These are phyloP conservation scores for Cyprinella venusta DNA, from an alignment of 2,797 vertebrate genomes.

Conservation along the genomic window DNA sequence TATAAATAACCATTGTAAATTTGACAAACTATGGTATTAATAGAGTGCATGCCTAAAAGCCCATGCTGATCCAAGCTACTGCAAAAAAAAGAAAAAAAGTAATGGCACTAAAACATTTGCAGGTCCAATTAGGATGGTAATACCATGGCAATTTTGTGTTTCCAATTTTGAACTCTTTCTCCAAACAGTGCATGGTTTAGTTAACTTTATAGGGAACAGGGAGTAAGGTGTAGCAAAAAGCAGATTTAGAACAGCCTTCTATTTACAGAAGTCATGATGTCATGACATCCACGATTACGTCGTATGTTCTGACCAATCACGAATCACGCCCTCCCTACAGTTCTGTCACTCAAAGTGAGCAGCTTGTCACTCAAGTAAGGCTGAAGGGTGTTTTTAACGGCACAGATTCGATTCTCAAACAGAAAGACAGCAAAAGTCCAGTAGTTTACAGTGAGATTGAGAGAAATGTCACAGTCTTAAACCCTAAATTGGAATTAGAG, in stretches of 20 bases:
- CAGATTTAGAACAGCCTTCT: not conserved
- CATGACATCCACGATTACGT: not conserved
- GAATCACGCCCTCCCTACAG: not conserved
- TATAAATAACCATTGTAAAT: constrained; percentile 1
- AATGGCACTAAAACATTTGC: not conserved
- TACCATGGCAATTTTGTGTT: not conserved
- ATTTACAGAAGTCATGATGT: constrained; percentile 40
- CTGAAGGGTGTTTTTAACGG: constrained; percentile 54
- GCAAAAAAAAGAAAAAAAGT: not conserved
- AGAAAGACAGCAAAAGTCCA: not conserved
- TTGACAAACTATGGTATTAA: not conserved
- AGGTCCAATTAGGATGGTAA: not conserved
- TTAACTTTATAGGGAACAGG: not conserved
- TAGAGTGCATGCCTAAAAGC: not conserved
- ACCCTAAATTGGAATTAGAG: constrained; percentile 38
- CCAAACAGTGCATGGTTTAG: not conserved
- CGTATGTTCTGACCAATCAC: constrained; percentile 12
- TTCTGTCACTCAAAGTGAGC: constrained; percentile 15
- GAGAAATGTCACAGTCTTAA: constrained; percentile 42
- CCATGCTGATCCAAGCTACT: not conserved
- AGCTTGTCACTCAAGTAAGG: constrained; percentile 50
- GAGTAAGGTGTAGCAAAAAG: not conserved
- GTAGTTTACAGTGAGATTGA: constrained; percentile 18
- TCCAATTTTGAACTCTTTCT: not conserved
- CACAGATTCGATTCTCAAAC: constrained; percentile 6